phyloP scores from a whole-genome alignment of 2,113 vertebrate species.

The Halcyon senegalensis region DNA sequence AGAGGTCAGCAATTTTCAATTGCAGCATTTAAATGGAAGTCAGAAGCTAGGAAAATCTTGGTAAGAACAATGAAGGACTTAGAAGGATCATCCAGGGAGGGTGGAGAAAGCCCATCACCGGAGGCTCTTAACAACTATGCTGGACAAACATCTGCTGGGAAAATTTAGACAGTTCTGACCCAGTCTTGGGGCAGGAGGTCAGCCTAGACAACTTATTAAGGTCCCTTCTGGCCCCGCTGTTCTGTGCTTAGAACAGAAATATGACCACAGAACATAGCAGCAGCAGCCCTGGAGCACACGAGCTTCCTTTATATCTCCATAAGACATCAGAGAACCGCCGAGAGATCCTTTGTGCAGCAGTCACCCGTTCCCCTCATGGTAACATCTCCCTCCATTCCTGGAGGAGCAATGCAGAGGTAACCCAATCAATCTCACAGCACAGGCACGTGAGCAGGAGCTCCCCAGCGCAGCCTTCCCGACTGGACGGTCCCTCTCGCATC shows the following conservation, averaged over 20 bases:
- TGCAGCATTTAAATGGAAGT: neutral
- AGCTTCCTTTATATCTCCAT: neutral
- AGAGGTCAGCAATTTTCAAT: neutral
- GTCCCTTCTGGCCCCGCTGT: neutral
- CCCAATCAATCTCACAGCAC: neutral
- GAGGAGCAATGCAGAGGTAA: neutral
- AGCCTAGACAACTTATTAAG: neutral
- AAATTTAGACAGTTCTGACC: constrained; percentile 42
- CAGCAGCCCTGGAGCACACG: neutral
- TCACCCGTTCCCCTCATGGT: neutral
- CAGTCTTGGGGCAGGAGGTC: neutral
- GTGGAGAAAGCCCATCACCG: neutral
- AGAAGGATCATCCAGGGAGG: neutral
- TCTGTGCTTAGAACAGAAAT: neutral
- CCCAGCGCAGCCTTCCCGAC: neutral
- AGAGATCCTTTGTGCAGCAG: neutral
- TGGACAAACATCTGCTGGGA: constrained; percentile 48
- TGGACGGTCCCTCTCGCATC: neutral
- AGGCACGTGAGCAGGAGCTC: rapidly evolving
- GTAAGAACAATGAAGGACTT: neutral
- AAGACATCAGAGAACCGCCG: rapidly evolving
- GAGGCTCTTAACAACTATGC: neutral
- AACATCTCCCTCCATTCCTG: neutral
- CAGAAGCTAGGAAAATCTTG: neutral
- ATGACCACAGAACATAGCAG: neutral